Base-by-base conservation (phyloP, 2,888 invertebrate species). In the Germaria angustata region DNA sequence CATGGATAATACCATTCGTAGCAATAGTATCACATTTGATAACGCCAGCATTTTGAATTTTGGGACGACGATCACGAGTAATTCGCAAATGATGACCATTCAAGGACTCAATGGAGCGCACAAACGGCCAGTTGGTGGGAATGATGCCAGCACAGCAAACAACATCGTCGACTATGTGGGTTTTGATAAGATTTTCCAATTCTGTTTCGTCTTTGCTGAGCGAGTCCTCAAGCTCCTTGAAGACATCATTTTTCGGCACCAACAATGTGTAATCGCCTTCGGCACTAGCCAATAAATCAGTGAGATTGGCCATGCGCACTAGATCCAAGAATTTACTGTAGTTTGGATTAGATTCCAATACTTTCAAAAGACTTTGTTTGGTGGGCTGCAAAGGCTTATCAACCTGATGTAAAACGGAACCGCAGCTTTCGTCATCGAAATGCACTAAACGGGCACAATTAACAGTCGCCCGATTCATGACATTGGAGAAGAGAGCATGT, bases 401-500 rank as follows among this genome's bases (percentile, higher is more conserved):
- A 1, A 95, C 92, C 87, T 94, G 93, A 87, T 95, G 94, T 20
- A 95, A 90, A 8, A 94, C 92, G 0, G 94, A 94, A 73, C 94
- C 94, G 86, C 95, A 95, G 36, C 94, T 93, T 87, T 93, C 93
- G 81, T 93, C 92, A 85, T 94, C 94, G 73, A 93, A 92, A 84
- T 92, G 92, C 0, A 93, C 91, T 11, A 95, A 87, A 8, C 93
- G 91, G 1, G 94, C 94, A 88, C 95, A 95, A 87, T 95, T 95
- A 0, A 94, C 93, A 0, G 95, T 94, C 1, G 93, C 93, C 63
- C 93, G 92, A 84, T 93, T 93, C 87, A 93, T 92, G 1, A 93
- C 91, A 84, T 93, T 93, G 24, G 92, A 91, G 86, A 93, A 93
- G 39, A 93, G 87, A 2, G 93, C 92, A 80, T 93, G 90, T 17